Conservation (phyloP, 2,797 vertebrate genomes). For the Onychomys arenicola region DNA sequence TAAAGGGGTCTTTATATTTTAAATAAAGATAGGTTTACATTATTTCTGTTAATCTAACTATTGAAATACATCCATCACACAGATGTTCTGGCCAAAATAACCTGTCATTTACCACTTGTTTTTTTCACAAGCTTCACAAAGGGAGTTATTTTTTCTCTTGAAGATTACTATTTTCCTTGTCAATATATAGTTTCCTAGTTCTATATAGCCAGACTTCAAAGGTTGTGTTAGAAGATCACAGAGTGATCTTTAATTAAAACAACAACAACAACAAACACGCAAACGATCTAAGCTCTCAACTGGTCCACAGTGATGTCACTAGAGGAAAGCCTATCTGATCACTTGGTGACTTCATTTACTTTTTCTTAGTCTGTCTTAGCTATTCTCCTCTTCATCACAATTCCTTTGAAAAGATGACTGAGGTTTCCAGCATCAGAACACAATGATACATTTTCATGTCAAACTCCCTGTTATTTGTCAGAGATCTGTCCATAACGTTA, state of each 20-base stretch:
- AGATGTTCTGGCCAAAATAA: slow-evolving; percentile 74
- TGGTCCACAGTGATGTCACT: slow-evolving; percentile 15
- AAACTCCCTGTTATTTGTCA: slow-evolving; percentile 25
- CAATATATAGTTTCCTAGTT: background rate
- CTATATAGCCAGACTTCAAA: slow-evolving; percentile 54
- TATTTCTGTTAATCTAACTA: slow-evolving; percentile 72
- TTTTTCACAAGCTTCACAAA: slow-evolving; percentile 35
- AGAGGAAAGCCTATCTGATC: slow-evolving; percentile 26
- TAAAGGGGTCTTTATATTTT: slow-evolving; percentile 68
- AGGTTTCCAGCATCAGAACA: slow-evolving; percentile 30
- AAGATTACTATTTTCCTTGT: slow-evolving; percentile 52
- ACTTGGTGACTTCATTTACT: slow-evolving; percentile 21
- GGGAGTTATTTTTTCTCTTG: background rate
- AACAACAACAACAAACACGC: background rate
- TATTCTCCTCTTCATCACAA: background rate
- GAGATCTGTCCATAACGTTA: background rate
- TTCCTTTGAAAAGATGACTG: background rate
- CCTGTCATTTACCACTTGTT: slow-evolving; percentile 19
- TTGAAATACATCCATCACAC: slow-evolving; percentile 67
- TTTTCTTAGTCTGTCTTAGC: background rate
- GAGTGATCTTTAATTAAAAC: background rate
- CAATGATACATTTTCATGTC: background rate
- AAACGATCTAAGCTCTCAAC: background rate
- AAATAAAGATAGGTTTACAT: slow-evolving; percentile 79
- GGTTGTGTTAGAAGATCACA: slow-evolving; percentile 49